A percentile compares a stretch with the other conserved stretches of the same genome.
phyloP scores from a whole-genome alignment of 2,888 invertebrate genomes.

The Cataglyphis rosenhaueri region DNA sequence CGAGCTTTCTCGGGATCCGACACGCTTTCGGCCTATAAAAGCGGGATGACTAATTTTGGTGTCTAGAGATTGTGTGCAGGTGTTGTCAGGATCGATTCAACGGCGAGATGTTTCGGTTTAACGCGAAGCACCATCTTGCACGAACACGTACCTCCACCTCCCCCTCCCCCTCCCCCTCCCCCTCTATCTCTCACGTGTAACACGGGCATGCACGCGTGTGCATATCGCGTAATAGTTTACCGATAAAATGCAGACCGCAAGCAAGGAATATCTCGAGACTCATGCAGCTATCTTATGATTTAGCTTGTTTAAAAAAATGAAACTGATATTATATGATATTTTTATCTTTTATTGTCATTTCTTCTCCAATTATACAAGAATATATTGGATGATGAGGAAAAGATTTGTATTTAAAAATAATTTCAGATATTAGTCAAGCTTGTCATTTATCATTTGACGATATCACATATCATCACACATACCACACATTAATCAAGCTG shows the following conservation, averaged over 20 bases:
- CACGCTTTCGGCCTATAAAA: slow-evolving; percentile 59
- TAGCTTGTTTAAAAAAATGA: slow-evolving; percentile 1
- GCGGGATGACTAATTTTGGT: slow-evolving; percentile 56
- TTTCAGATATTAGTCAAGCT: no score
- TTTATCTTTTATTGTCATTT: no score
- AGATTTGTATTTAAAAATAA: no score
- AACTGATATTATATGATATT: background rate
- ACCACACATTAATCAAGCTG: no score
- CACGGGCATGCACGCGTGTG: slow-evolving; percentile 29
- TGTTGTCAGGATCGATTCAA: slow-evolving; percentile 46
- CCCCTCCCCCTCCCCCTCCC: background rate
- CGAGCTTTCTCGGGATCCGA: slow-evolving; percentile 46
- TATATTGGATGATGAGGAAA: no score
- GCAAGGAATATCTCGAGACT: slow-evolving; percentile 1
- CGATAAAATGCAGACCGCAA: slow-evolving; percentile 18
- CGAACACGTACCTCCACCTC: slow-evolving; percentile 29
- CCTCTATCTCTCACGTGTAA: slow-evolving; percentile 9
- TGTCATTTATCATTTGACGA: no score
- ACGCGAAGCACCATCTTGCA: slow-evolving; percentile 52
- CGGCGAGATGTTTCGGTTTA: slow-evolving; percentile 48
- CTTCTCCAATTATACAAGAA: no score
- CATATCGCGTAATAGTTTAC: slow-evolving; percentile 47
- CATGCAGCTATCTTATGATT: background rate
- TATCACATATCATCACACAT: no score
- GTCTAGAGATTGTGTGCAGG: slow-evolving; percentile 53